Conservation (phyloP, 1,140 invertebrate species). For the Maniola jurtina region DNA sequence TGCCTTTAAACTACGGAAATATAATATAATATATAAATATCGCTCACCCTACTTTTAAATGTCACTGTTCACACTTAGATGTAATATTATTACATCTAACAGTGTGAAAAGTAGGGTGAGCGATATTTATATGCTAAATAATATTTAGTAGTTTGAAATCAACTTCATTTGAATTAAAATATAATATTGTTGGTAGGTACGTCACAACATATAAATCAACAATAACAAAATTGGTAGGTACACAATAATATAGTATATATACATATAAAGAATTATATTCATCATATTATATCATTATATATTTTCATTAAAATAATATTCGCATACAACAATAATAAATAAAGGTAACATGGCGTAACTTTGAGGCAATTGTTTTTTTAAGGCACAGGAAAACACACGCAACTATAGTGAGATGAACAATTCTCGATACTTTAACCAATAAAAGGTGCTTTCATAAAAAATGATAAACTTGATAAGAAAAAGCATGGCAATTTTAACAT, state of each 20-base stretch:
- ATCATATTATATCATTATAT: constrained; percentile 4
- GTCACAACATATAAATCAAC: constrained; percentile 6
- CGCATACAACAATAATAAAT: constrained; percentile 7
- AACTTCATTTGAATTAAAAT: constrained; percentile 27
- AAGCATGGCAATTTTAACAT: too few species aligned
- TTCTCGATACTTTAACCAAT: too few species aligned
- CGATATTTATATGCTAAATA: too few species aligned
- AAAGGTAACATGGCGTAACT: constrained; percentile 10
- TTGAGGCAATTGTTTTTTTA: background rate
- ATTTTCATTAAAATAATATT: constrained; percentile 7
- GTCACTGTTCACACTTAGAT: too few species aligned
- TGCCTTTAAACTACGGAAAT: too few species aligned
- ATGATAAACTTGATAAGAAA: too few species aligned
- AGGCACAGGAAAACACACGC: background rate
- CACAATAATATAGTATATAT: background rate
- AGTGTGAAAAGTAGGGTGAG: too few species aligned
- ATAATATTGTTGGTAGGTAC: constrained; percentile 1
- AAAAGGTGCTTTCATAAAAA: too few species aligned
- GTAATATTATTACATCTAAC: too few species aligned
- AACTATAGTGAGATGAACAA: background rate
- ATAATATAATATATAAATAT: too few species aligned
- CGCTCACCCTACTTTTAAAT: too few species aligned
- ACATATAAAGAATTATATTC: constrained; percentile 15
- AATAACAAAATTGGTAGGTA: constrained; percentile 14
- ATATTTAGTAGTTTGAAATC: too few species aligned